These are phyloP conservation scores for Eutrigla gurnardus DNA, from an alignment of 2,797 vertebrate species.

Conservation along the genomic window DNA sequence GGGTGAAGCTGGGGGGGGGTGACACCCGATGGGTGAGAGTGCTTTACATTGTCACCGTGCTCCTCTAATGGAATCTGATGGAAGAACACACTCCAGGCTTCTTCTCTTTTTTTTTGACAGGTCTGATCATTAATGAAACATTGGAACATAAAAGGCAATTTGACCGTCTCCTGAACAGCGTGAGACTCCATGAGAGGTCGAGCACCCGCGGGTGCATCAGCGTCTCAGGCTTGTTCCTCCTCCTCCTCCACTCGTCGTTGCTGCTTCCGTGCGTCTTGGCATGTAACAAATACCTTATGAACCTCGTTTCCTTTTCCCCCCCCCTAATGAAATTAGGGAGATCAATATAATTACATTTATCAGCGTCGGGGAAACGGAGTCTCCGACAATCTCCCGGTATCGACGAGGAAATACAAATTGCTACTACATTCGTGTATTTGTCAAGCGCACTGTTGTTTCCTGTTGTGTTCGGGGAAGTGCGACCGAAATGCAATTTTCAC, in stretches of 20 bases:
- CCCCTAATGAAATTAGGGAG: conserved; percentile 70
- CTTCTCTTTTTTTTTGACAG: conserved; percentile 52
- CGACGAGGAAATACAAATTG: conserved; percentile 67
- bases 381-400: conserved; percentile 66
- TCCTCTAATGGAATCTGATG: conserved; percentile 65
- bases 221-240: conserved; percentile 35
- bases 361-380: conserved; percentile 69
- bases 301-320: conserved; percentile 65
- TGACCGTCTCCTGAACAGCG: conserved; percentile 47
- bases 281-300: conserved; percentile 55
- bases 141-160: conserved; percentile 53
- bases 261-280: conserved; percentile 15
- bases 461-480: conserved; percentile 62
- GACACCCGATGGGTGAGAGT: conserved; percentile 44
- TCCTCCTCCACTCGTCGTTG: too few species aligned
- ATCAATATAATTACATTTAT: conserved; percentile 76
- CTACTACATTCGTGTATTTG: conserved; percentile 64
- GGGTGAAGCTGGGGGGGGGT: conserved; percentile 20
- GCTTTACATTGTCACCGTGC: conserved; percentile 59
- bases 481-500: conserved; percentile 70
- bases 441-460: conserved; percentile 63
- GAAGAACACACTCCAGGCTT: conserved; percentile 25
- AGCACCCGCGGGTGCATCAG: conserved; percentile 46
- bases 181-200: conserved; percentile 24
- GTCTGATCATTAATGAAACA: conserved; percentile 69